phyloP scores from a whole-genome alignment of 2,888 invertebrate genomes.

The Athripsodes cinereus region DNA sequence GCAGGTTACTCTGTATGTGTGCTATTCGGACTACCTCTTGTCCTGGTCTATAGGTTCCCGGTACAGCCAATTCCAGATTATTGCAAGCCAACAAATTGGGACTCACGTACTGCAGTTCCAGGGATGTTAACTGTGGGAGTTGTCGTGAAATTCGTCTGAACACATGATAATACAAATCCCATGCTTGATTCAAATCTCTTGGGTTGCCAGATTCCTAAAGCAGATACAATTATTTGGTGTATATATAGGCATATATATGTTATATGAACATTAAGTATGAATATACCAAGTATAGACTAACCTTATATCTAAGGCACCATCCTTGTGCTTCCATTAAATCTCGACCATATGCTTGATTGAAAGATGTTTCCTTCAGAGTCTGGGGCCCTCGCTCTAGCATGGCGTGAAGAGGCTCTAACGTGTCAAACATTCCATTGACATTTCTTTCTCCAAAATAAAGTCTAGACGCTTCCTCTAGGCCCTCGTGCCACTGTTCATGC shows the following conservation, averaged over 20 bases:
- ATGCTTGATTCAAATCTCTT: conserved; percentile 94
- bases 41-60: conserved; percentile 94
- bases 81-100: conserved; percentile 84
- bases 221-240: too few species aligned
- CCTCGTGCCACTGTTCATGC: conserved; percentile 99
- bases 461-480: conserved; percentile 86
- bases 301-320: conserved; percentile 88
- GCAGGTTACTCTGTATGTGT: conserved; percentile 83
- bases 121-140: conserved; percentile 81
- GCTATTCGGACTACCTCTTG: conserved; percentile 84
- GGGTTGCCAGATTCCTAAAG: conserved; percentile 13
- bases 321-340: conserved; percentile 93
- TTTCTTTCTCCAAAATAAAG: conserved; percentile 96
- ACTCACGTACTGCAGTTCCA: conserved; percentile 93
- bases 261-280: neutral
- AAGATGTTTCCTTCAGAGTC: conserved; percentile 94
- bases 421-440: conserved; percentile 93
- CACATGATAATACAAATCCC: conserved; percentile 99
- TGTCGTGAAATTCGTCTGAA: conserved; percentile 95
- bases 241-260: conserved; percentile 9
- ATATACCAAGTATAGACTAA: conserved; percentile 27
- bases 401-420: conserved; percentile 88
- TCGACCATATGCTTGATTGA: conserved; percentile 91
- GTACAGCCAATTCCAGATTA: conserved; percentile 93
- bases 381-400: conserved; percentile 93